Base-by-base conservation (phyloP, 1,140 invertebrate species). In the Euschistus heros region DNA sequence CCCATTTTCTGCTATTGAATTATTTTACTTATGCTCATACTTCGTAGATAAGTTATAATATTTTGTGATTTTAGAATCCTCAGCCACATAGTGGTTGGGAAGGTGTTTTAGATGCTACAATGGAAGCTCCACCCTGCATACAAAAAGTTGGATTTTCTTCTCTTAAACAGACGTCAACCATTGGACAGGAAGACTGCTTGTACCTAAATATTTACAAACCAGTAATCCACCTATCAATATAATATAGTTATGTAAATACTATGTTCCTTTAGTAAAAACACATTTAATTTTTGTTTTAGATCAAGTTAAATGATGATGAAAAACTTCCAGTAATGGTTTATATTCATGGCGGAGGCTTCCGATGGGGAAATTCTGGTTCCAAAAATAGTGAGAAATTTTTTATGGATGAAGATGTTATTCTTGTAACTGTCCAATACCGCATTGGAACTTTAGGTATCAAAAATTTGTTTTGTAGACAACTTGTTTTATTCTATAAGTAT, bases 141-240 rank as follows among this genome's bases (percentile, higher is more conserved):
- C 55, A 59, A 18, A 59, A 10, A 6, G 4, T 7, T 6, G 14
- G 20, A 8, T 59, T 59, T 33, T 8, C 27, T 26, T 24, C 55
- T 6, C 7, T 7, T 13, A 8, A 24, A 26, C 6, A 20, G 24
- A 26, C 20, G 4, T 7, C 7, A 8, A 6, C 55, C 14, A 33
- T 59, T 8, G 68, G 68, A 5, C 52, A 67, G 18, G 83, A 84
- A 71, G 82, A 85, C 70, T 85, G 83, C 67, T 73, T 85, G 0
- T 84, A 80, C 68, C 69, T 85, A 17, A 84, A 84, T 69, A 77
- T 85, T 24, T 84, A 82, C 72, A 73, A 78, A 42, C 83, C 83
- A 20, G 17, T 44, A 44, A 44, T 44, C 42, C 7, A 44, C 17
- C 42, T 10, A 10, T 10, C 7, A 7, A 17, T 44, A 44, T 10